Evolutionary conservation across 53 echinoderm and acorn worm species (phyloP), one percentile per base, ranked within the genome.

Genomic region (Astropecten irregularis): DNA sequence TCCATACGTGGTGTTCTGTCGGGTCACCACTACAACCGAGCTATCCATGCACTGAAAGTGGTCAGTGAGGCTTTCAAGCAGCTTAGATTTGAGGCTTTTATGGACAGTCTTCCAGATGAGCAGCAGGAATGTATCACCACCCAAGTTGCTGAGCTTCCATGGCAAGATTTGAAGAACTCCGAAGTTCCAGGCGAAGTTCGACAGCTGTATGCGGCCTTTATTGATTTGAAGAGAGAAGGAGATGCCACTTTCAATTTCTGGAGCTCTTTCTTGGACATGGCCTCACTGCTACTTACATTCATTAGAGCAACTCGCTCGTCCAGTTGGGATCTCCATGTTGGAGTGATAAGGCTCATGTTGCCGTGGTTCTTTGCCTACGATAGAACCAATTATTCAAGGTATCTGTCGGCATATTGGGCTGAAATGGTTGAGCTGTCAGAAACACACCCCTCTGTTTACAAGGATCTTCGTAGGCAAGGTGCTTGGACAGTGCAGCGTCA

Each of bases 351-450:
- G 71, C 34, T 47, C 18, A 26, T 88, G 9, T 19, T 81, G 20
- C 92, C 92, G 34, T 89, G 82, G 85, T 60, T 89, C 66, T 92
- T 89, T 60, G 74, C 82, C 16, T 89, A 82, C 64, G 76, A 92
- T 33, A 81, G 86, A 2, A 66, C 68, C n/a, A 92, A 92, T 56
- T 92, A 92, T 51, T 42, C 87, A 32, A 49, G 88, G 27, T 93
- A 90, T 49, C 37, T 90, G 29, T 69, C 88, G 9, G 88, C 56
- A 15, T 90, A 90, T 32, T 88, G 88, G 88, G 9, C 84, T 5
- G 90, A 90, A 54, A 87, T 93, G 93, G 11, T 36, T 2, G 16
- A 56, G 3, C 90, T 93, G 4, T 71, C 84, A 6, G 53, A 21
- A 8, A 79, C 93, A 0, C 93, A 93, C 76, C 84, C 90, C 9